Evolutionary conservation across 2,888 invertebrate species (phyloP).

Genomic region (Hydrotaea diabolus): DNA sequence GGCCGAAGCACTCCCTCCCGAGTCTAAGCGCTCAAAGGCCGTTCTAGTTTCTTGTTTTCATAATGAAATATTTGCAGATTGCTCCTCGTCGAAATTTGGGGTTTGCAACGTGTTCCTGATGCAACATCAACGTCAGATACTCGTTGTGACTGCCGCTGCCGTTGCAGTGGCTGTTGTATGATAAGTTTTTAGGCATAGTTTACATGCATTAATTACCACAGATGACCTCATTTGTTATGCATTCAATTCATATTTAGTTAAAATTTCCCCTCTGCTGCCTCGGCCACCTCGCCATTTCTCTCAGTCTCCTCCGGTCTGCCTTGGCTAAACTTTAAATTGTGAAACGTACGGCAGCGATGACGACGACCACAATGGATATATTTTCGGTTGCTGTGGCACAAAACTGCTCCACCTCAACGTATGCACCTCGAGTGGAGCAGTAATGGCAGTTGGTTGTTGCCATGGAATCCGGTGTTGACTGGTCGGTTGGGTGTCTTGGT

Average conservation of each 20-base stretch:
- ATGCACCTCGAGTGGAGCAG: not conserved
- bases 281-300: not conserved
- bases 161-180: constrained; percentile 7
- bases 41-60: not conserved
- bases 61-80: not conserved
- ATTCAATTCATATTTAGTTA: constrained; percentile 45
- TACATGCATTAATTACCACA: constrained; percentile 58
- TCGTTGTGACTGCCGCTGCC: not conserved
- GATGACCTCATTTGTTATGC: constrained; percentile 63
- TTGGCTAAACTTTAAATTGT: not conserved
- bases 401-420: not conserved
- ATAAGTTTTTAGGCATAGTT: constrained; percentile 50
- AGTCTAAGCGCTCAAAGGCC: too few relatives aligned
- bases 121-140: not conserved
- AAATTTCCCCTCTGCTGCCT: not conserved
- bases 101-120: constrained; percentile 33
- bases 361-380: not conserved
- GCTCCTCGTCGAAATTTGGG: not conserved
- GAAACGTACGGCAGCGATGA: not conserved
- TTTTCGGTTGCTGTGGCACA: not conserved
- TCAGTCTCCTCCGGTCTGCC: not conserved
- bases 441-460: not conserved
- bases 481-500: not conserved
- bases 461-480: not conserved
- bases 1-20: too few relatives aligned